Conservation (phyloP, 2,113 vertebrate genomes). For the Limanda limanda region DNA sequence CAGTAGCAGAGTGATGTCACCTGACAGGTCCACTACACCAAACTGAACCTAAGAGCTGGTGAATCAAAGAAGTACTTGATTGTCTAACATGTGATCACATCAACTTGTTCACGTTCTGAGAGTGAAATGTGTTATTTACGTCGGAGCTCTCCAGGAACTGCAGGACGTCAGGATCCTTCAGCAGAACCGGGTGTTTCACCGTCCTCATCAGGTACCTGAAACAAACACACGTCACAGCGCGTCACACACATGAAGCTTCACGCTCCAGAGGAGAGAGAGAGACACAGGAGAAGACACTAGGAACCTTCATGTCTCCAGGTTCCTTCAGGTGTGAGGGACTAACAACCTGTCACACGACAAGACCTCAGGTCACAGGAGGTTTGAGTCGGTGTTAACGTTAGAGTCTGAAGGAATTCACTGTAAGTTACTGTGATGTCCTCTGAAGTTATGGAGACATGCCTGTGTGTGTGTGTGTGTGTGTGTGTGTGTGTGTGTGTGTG, state of each 20-base stretch:
- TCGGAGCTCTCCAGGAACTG: conserved; percentile 97
- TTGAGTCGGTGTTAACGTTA: no score
- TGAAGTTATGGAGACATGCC: no score
- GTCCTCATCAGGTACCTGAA: conserved; percentile 95
- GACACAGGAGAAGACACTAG: neutral
- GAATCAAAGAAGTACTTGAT: neutral
- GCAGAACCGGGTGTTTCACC: conserved; percentile 93
- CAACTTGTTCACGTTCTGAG: neutral
- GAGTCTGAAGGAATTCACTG: neutral
- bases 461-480: conserved; percentile 32
- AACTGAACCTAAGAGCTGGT: no score
- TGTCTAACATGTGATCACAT: neutral
- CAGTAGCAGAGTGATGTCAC: no score
- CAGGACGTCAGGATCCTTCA: conserved; percentile 95
- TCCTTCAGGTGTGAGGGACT: no score
- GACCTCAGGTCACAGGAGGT: no score
- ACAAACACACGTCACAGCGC: neutral
- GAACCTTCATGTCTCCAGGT: no score
- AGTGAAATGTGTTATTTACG: conserved; percentile 76
- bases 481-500: conserved; percentile 29
- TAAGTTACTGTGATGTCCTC: neutral
- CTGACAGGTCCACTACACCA: no score
- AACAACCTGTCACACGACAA: no score
- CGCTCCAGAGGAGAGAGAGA: no score
- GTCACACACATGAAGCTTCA: no score